Percentiles rank a stretch among this genome's conserved stretches.
Evolutionary conservation across 2,113 vertebrate species (phyloP).

Genomic region (Neotoma lepida): DNA sequence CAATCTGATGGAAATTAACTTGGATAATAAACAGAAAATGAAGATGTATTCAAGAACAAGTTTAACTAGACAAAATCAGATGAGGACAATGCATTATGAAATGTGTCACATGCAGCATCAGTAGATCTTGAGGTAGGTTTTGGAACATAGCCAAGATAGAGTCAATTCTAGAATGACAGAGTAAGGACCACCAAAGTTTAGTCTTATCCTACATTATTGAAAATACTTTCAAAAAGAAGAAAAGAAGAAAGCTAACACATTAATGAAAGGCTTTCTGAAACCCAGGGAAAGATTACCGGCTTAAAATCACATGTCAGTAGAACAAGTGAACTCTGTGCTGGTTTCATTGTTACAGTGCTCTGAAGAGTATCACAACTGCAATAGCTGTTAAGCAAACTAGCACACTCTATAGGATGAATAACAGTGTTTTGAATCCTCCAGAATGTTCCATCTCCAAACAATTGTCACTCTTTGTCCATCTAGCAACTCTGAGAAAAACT

Average conservation of each 20-base stretch:
- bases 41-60: background rate
- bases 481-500: background rate
- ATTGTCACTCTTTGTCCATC: background rate
- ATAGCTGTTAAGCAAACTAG: background rate
- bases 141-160: background rate
- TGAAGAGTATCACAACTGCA: background rate
- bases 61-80: background rate
- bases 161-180: background rate
- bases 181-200: background rate
- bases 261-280: background rate
- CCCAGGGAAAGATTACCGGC: background rate
- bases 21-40: slow-evolving; percentile 18
- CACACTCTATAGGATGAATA: background rate
- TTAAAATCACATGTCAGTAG: background rate
- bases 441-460: background rate
- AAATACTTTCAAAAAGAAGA: background rate
- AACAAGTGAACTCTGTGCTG: background rate
- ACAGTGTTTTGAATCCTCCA: background rate
- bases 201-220: background rate
- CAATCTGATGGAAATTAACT: background rate
- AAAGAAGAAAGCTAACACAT: background rate
- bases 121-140: background rate
- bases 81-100: background rate
- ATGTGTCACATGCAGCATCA: background rate
- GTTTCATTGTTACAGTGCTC: background rate